phyloP scores from a whole-genome alignment of 1,140 invertebrate genomes.

The Neotoxoptera formosana region DNA sequence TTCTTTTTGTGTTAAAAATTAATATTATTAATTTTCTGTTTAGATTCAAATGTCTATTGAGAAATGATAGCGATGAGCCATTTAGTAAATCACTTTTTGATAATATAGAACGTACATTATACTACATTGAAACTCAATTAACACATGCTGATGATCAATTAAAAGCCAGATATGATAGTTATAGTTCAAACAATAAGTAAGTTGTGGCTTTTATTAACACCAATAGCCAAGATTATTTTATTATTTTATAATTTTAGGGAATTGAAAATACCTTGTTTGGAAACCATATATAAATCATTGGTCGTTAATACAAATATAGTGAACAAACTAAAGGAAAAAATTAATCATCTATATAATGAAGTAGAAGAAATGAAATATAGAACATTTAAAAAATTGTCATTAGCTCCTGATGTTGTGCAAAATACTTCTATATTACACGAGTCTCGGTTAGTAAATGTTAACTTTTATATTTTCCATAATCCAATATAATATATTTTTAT shows the following conservation, averaged over 20 bases:
- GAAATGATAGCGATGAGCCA: conserved; percentile 50
- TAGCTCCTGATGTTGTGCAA: conserved; percentile 33
- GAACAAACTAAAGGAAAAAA: conserved; percentile 43
- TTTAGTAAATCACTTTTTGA: conserved; percentile 53
- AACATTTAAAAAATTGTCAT: conserved; percentile 44
- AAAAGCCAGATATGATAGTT: conserved; percentile 43
- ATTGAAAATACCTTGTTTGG: conserved; percentile 52
- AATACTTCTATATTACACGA: conserved; percentile 42
- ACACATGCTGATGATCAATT: conserved; percentile 54
- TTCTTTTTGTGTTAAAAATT: neutral
- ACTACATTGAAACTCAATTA: conserved; percentile 51
- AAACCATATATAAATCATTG: conserved; percentile 51
- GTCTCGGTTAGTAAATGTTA: conserved; percentile 7
- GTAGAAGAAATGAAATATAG: conserved; percentile 46
- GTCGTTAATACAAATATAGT: conserved; percentile 53
- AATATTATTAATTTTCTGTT: neutral
- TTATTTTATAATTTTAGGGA: conserved; percentile 19
- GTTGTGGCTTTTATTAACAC: neutral
- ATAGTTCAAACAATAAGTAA: conserved; percentile 42
- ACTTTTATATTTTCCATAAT: neutral
- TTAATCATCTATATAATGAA: conserved; percentile 15
- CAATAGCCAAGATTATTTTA: neutral
- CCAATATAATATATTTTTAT: neutral
- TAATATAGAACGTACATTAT: conserved; percentile 50
- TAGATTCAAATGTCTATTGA: conserved; percentile 48